These are phyloP conservation scores for Apostichopus japonicus DNA, from an alignment of 35 echinoderm and acorn worm genomes.

Conservation along the genomic window DNA sequence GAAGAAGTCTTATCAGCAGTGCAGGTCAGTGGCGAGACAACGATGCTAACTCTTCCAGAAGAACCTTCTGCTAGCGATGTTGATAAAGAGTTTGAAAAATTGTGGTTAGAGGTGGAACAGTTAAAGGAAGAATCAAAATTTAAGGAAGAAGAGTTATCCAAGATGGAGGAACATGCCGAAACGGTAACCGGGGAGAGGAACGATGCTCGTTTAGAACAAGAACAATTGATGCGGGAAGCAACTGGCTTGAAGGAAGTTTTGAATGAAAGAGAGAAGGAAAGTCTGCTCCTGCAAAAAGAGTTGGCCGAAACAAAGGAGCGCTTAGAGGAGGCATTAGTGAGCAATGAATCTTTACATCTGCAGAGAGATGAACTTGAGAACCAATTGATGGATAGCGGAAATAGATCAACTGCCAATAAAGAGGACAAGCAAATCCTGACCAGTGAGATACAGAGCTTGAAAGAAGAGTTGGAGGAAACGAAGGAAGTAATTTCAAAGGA, in stretches of 20 bases:
- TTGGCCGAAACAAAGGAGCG: slow-evolving; percentile 53
- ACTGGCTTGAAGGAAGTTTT: background rate
- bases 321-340: slow-evolving; percentile 58
- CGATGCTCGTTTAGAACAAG: background rate
- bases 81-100: slow-evolving; percentile 47
- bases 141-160: slow-evolving; percentile 41
- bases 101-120: slow-evolving; percentile 41
- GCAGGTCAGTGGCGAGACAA: slow-evolving; percentile 16
- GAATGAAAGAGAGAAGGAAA: slow-evolving; percentile 41
- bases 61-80: slow-evolving; percentile 38
- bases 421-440: slow-evolving; percentile 39
- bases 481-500: slow-evolving; percentile 70
- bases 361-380: slow-evolving; percentile 4
- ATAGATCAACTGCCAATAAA: background rate
- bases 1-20: slow-evolving; percentile 24
- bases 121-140: slow-evolving; percentile 43
- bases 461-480: slow-evolving; percentile 78
- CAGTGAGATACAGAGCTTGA: slow-evolving; percentile 60
- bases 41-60: background rate
- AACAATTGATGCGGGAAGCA: background rate
- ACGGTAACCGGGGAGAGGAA: slow-evolving; percentile 25
- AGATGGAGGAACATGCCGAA: slow-evolving; percentile 40
- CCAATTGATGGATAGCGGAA: background rate
- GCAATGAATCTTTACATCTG: background rate
- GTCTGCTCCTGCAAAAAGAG: slow-evolving; percentile 38